phyloP scores from a whole-genome alignment of 2,797 vertebrate species.

The Helostoma temminkii region DNA sequence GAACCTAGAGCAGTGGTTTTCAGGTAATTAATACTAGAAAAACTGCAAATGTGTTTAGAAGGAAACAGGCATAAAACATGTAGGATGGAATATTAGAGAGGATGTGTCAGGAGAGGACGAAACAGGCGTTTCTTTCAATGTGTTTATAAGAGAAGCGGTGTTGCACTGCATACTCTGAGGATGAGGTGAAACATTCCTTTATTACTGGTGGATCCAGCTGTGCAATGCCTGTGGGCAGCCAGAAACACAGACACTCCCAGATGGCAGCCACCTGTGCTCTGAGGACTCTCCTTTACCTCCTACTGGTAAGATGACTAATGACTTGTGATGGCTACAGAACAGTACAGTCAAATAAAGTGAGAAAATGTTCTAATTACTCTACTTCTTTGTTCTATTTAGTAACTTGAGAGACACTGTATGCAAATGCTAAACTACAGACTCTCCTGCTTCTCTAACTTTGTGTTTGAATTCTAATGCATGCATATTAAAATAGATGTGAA shows the following conservation, averaged over 20 bases:
- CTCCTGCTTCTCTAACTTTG: background rate
- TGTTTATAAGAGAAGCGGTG: background rate
- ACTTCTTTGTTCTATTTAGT: too few species aligned
- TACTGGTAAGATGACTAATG: conserved; percentile 60
- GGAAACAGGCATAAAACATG: conserved; percentile 21
- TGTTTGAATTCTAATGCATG: background rate
- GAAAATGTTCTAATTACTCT: too few species aligned
- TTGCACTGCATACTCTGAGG: conserved; percentile 9
- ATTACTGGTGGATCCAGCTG: conserved; percentile 56
- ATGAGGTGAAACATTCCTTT: conserved; percentile 53
- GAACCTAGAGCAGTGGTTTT: conserved; percentile 16
- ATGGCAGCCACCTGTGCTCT: conserved; percentile 71
- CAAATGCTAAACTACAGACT: conserved; percentile 1
- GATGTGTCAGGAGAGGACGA: conserved; percentile 29
- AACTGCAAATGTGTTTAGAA: conserved; percentile 25
- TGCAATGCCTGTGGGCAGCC: conserved; percentile 31
- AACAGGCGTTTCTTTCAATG: conserved; percentile 26
- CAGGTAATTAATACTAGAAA: conserved; percentile 19
- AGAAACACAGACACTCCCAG: conserved; percentile 47
- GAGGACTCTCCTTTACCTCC: conserved; percentile 60
- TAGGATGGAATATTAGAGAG: conserved; percentile 18
- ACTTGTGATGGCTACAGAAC: conserved; percentile 24
- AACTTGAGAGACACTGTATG: background rate
- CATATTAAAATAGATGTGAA: conserved; percentile 7
- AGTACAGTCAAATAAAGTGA: conserved; percentile 12